These are phyloP conservation scores for Aradophagus sp. DNA, from an alignment of 1,140 invertebrate genomes.

Conservation along the genomic window DNA sequence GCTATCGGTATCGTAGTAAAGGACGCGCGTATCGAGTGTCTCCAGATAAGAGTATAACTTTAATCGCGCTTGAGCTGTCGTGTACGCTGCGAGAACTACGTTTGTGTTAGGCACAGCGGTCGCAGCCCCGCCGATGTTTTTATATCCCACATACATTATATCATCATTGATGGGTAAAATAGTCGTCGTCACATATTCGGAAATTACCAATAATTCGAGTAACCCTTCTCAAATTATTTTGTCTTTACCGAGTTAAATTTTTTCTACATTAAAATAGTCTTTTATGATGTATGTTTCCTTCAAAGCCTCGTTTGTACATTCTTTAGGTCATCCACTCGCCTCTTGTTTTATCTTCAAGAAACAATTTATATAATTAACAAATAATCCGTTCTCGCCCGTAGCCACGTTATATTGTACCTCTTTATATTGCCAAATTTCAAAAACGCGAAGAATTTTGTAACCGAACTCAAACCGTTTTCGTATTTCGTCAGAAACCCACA, in stretches of 20 bases:
- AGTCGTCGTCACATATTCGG: conserved; percentile 37
- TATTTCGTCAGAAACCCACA: too few relatives aligned
- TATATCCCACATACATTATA: conserved; percentile 52
- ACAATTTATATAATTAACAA: too few relatives aligned
- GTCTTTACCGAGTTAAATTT: conserved; percentile 62
- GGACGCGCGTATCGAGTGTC: conserved; percentile 60
- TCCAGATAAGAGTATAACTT: conserved; percentile 65
- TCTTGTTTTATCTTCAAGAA: too few relatives aligned
- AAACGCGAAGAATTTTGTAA: too few relatives aligned
- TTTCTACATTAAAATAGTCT: too few relatives aligned
- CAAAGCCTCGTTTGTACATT: too few relatives aligned
- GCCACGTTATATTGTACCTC: too few relatives aligned
- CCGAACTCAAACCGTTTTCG: too few relatives aligned
- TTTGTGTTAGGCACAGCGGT: conserved; percentile 49
- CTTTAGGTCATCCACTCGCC: too few relatives aligned
- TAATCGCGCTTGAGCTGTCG: conserved; percentile 69
- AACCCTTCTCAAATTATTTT: conserved; percentile 59
- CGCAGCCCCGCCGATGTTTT: conserved; percentile 35
- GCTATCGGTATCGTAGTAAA: conserved; percentile 73
- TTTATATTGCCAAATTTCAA: too few relatives aligned
- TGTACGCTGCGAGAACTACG: conserved; percentile 65
- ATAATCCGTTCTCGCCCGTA: too few relatives aligned
- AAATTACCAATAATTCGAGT: conserved; percentile 55
- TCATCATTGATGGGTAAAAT: conserved; percentile 55
- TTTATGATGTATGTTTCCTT: too few relatives aligned